Evolutionary conservation across 2,888 invertebrate species (phyloP).

Genomic region (Pachliopta kotzebuea): DNA sequence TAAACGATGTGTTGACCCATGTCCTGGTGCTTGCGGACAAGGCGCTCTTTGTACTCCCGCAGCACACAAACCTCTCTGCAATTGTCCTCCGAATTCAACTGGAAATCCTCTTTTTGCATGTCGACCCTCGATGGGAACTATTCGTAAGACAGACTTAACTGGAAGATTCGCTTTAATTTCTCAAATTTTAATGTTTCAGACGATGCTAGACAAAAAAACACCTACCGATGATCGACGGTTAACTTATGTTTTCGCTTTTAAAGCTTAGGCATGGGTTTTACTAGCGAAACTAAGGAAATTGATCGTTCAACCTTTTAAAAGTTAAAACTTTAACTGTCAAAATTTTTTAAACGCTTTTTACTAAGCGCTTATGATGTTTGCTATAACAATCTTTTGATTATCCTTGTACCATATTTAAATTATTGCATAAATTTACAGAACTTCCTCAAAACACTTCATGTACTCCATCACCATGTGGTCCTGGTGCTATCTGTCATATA

Average conservation of each 20-base stretch:
- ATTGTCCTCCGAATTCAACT: constrained; percentile 83
- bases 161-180: constrained; percentile 45
- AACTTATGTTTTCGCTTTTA: constrained; percentile 68
- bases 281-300: constrained; percentile 63
- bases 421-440: constrained; percentile 50
- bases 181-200: constrained; percentile 28
- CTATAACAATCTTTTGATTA: constrained; percentile 35
- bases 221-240: constrained; percentile 35
- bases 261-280: constrained; percentile 80
- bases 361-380: constrained; percentile 55
- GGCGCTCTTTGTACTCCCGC: constrained; percentile 86
- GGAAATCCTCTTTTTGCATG: constrained; percentile 88
- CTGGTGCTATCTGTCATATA: constrained; percentile 89
- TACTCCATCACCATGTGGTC: constrained; percentile 90
- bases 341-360: constrained; percentile 33
- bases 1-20: constrained; percentile 87
- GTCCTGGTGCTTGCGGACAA: constrained; percentile 87
- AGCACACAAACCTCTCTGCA: constrained; percentile 86
- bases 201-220: constrained; percentile 34
- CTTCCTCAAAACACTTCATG: constrained; percentile 85
- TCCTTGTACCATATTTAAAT: constrained; percentile 28
- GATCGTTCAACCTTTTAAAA: constrained; percentile 35
- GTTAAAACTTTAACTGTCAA: constrained; percentile 1
- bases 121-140: constrained; percentile 76
- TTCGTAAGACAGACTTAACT: constrained; percentile 71